Base-by-base conservation (phyloP, 1,140 invertebrate species). In the Steinernema khuongi region DNA sequence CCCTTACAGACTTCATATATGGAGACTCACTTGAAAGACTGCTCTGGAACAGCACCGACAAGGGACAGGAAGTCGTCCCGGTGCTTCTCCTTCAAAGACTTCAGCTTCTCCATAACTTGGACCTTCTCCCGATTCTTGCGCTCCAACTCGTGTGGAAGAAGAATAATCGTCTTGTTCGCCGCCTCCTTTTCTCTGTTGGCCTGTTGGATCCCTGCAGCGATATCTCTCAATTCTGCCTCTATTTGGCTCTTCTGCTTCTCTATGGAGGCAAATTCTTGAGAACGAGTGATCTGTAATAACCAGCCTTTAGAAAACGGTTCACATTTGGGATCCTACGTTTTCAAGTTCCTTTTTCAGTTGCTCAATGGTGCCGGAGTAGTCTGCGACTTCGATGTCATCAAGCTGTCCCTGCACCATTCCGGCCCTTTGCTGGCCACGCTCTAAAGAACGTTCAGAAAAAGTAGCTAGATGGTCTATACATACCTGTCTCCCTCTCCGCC, bases 41-140 rank as follows among this genome's bases (percentile, higher is more conserved):
- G 7, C n/a, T 41, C 36, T 7, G 36, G 36, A n/a, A 41, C 36
- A n/a, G 36, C 7, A 11, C 36, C 36, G 7, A 72, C 17, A 68
- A 72, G 26, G 11, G n/a, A 28, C n/a, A 19, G 17, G 17, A 72
- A 72, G 18, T 72, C 70, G 14, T 72, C 44, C 2, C 30, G 17
- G 11, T 69, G 22, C 22, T 68, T 72, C 2, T 11, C 50, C 11
- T n/a, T 14, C 17, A 69, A 19, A 4, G 2, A 11, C 22, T 72
- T n/a, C 11, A 69, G 70, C 22, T 72, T 72, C 50, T 11, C 2
- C 14, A 19, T 11, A 14, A 18, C 7, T 11, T 69, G 17, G 7
- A n/a, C 70, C n/a, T 19, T 70, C 30, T 70, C 68, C n/a, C 7
- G 7, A 41, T 7, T 41, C n/a, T 41, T 41, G n/a, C 36, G 36